Evolutionary conservation across 2,888 invertebrate species (phyloP).

Genomic region (Tricholauxania praeusta): DNA sequence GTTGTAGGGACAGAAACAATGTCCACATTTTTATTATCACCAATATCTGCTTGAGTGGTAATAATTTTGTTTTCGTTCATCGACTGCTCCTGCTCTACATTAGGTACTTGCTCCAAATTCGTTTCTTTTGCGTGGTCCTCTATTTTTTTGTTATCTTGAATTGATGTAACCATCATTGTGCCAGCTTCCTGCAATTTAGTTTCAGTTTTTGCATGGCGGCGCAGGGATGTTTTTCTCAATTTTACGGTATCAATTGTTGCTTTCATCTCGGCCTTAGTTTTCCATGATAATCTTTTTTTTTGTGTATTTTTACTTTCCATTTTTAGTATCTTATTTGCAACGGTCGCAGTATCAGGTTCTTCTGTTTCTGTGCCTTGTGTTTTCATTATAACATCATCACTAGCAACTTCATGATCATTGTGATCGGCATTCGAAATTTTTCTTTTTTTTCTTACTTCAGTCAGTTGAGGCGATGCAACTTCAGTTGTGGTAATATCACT

Average conservation of each 20-base stretch:
- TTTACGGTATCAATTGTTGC: slow-evolving; percentile 14
- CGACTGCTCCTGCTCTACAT: neutral
- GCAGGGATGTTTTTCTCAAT: slow-evolving; percentile 14
- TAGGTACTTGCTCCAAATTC: neutral
- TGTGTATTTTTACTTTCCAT: slow-evolving; percentile 2
- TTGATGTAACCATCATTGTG: neutral
- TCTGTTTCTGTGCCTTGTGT: neutral
- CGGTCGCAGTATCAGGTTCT: neutral
- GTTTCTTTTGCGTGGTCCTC: slow-evolving; percentile 2
- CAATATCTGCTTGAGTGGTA: neutral
- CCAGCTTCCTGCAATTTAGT: neutral
- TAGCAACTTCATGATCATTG: too few relatives aligned
- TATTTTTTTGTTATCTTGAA: neutral
- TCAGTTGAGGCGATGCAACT: too few relatives aligned
- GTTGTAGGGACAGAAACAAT: neutral
- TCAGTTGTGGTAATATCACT: too few relatives aligned
- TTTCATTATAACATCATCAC: too few relatives aligned
- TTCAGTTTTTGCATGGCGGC: slow-evolving; percentile 1
- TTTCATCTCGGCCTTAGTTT: slow-evolving; percentile 55
- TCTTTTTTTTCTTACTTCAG: too few relatives aligned
- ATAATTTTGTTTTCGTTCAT: neutral
- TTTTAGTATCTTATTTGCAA: neutral
- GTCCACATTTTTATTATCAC: neutral
- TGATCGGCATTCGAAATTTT: neutral
- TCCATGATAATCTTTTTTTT: slow-evolving; percentile 46